Evolutionary conservation across 2,113 vertebrate species (phyloP).

Genomic region (Chiloscyllium plagiosum): DNA sequence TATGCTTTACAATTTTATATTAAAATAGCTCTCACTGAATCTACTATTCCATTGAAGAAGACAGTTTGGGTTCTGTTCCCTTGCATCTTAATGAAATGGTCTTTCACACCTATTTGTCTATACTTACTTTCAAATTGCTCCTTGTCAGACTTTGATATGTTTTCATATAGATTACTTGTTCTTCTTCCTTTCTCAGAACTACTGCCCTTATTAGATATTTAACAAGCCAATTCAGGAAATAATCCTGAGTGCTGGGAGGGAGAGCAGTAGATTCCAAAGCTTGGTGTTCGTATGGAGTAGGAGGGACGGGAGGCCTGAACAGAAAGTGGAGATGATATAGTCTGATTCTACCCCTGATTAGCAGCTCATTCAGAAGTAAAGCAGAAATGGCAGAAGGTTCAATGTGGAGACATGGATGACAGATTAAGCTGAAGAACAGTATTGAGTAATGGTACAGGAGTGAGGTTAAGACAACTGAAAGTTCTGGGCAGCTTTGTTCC

Average conservation of each 20-base stretch:
- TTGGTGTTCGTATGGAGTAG: too few relatives aligned
- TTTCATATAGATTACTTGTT: too few relatives aligned
- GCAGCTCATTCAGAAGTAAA: neutral
- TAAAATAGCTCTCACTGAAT: neutral
- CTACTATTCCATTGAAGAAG: neutral
- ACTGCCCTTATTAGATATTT: too few relatives aligned
- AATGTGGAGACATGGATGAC: neutral
- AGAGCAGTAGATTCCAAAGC: too few relatives aligned
- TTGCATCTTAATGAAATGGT: neutral
- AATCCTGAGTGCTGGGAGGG: too few relatives aligned
- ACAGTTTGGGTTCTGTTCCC: neutral
- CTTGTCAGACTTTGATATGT: neutral
- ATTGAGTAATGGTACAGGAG: neutral
- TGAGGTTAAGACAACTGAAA: neutral
- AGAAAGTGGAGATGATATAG: neutral
- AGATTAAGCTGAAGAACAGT: neutral
- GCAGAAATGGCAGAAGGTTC: neutral
- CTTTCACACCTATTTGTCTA: neutral
- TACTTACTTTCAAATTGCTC: neutral
- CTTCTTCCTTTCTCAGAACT: too few relatives aligned
- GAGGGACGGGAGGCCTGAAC: too few relatives aligned
- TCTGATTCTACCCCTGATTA: neutral
- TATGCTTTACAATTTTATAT: neutral
- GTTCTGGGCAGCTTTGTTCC: neutral
- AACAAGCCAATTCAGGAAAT: too few relatives aligned